Evolutionary conservation across 2,888 invertebrate species (phyloP), one percentile per base, ranked within the genome.

Genomic region (Chloroclysta siterata): DNA sequence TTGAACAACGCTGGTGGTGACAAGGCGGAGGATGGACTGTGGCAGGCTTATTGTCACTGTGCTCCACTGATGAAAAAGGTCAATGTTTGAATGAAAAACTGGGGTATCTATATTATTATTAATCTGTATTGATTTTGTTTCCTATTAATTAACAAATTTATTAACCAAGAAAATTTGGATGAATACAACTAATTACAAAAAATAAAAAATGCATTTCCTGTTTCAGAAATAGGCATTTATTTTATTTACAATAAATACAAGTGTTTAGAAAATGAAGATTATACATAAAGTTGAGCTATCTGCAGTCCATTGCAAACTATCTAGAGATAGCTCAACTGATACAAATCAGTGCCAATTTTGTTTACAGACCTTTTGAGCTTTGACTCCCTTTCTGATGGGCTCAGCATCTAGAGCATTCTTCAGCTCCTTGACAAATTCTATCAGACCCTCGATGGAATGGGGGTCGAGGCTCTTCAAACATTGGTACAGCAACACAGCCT

Each of bases 31-130:
- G 52, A 96, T 95, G 63, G 95, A 95, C 84, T 97, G 95, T 51
- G 97, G 96, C 69, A 98, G 91, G 81, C 96, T 95, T 81, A 98
- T 85, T 74, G 97, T 97, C 70, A 98, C 96, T 70, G 97, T 97
- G 78, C 97, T 97, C 98, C 98, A 98, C 98, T 98, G 88, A 42
- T 94, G 93, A 65, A 44, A 57, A n/a, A 48, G 28, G 52, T 54
- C 11, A 39, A 22, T 22, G 22, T 11, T 11, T 39, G 8, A 39
- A 8, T 39, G 8, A 8, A 33, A 29, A 33, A 33, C 6, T 33
- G 0, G 33, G 33, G 5, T 22, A 22, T n/a, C n/a, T 22, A 22
- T 22, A 22, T 3, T 22, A 22, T 22, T 22, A 22, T 22, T 22
- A 22, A 22, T 22, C 22, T 22, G 3, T 22, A 22, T n/a, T n/a